These are phyloP conservation scores for Drosophila dunni DNA, from an alignment of 1,140 invertebrate species.

Conservation along the genomic window DNA sequence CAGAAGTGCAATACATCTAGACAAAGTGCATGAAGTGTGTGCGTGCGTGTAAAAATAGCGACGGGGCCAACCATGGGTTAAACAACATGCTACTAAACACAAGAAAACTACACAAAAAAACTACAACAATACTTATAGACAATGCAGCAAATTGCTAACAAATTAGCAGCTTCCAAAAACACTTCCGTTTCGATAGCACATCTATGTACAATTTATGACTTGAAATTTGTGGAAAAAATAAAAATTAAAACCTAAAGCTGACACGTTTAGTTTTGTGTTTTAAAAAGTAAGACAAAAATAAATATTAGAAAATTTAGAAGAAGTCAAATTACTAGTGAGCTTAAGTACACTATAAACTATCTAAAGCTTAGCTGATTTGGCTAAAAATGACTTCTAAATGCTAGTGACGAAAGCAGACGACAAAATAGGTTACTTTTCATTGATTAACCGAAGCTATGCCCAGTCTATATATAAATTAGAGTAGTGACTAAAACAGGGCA, in stretches of 20 bases:
- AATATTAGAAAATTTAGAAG: constrained; percentile 7
- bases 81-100: constrained; percentile 18
- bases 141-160: constrained; percentile 31
- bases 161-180: constrained; percentile 42
- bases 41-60: constrained; percentile 40
- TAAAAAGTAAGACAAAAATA: constrained; percentile 41
- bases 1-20: constrained; percentile 77
- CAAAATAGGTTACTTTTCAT: no score
- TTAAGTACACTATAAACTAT: neutral
- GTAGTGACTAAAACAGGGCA: no score
- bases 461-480: no score
- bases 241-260: constrained; percentile 2
- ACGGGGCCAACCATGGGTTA: constrained; percentile 42
- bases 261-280: constrained; percentile 53
- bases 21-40: constrained; percentile 57
- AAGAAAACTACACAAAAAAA: constrained; percentile 2
- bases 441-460: no score
- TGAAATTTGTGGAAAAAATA: constrained; percentile 18
- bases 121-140: constrained; percentile 11
- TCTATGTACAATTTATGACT: neutral
- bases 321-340: neutral
- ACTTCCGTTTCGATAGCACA: constrained; percentile 40
- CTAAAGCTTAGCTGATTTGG: no score
- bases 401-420: no score
- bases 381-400: no score